These are phyloP conservation scores for Urocolius indicus DNA, from an alignment of 2,113 vertebrate species.

Conservation along the genomic window DNA sequence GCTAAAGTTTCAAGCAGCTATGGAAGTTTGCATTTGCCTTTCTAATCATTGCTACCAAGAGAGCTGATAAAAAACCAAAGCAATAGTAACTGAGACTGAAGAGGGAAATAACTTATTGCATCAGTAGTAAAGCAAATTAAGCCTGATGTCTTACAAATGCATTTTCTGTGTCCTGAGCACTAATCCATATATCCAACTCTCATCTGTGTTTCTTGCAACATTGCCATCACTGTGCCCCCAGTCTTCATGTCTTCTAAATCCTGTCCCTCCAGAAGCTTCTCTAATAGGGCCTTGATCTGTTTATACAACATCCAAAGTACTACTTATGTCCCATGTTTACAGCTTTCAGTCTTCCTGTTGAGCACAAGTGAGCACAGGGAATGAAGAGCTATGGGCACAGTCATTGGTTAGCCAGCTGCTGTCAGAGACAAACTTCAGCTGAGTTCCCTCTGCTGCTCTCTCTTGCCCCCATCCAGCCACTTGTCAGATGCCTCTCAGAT, in stretches of 20 bases:
- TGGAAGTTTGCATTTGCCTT: background rate
- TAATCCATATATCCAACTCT: background rate
- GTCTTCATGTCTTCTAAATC: background rate
- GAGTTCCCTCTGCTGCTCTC: background rate
- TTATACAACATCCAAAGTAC: background rate
- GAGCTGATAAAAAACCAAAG: background rate
- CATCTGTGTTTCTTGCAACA: background rate
- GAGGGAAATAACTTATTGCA: background rate
- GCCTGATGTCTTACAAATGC: background rate
- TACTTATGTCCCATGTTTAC: background rate
- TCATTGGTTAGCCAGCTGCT: background rate
- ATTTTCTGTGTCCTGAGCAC: background rate
- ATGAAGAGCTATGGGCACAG: background rate
- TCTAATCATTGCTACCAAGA: background rate
- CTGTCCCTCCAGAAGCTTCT: background rate
- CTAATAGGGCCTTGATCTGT: background rate
- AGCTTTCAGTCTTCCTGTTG: background rate
- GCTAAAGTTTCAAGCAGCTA: background rate
- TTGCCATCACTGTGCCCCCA: background rate
- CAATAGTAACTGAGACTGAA: background rate
- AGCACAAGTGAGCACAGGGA: background rate
- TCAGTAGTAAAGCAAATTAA: background rate
- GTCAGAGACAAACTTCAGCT: background rate
- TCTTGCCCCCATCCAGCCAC: background rate
- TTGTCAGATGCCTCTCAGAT: background rate